These are phyloP conservation scores for Sebastes matsubarae DNA, from an alignment of 2,797 vertebrate species.

Conservation along the genomic window DNA sequence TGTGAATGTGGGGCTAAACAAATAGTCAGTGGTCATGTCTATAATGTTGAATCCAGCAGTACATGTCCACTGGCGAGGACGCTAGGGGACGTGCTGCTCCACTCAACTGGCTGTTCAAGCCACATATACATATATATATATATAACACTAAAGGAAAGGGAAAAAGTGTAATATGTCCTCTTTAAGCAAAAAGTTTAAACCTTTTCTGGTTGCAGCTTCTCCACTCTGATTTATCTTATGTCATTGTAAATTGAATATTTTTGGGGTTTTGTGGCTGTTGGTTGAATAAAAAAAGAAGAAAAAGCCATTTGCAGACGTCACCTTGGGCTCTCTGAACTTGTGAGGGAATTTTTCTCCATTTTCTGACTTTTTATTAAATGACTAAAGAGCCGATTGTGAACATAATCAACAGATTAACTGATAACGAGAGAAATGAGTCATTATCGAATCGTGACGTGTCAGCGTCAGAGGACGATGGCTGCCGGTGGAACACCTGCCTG, in stretches of 20 bases:
- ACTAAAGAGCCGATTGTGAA: background rate
- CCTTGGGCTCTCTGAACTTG: background rate
- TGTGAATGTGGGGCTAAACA: too few relatives aligned
- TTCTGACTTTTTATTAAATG: background rate
- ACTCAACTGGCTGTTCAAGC: too few relatives aligned
- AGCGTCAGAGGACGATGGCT: constrained; percentile 29
- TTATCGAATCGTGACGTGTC: constrained; percentile 16
- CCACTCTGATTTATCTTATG: too few relatives aligned
- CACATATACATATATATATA: too few relatives aligned
- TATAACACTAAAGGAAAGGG: too few relatives aligned
- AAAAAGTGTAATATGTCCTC: too few relatives aligned
- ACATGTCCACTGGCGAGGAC: too few relatives aligned
- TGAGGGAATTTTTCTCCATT: background rate
- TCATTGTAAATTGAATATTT: background rate
- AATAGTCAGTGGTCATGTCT: too few relatives aligned
- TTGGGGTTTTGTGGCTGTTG: background rate
- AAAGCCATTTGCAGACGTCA: background rate
- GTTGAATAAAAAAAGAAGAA: background rate
- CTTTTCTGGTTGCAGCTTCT: background rate
- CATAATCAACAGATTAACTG: background rate
- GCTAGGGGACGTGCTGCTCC: too few relatives aligned
- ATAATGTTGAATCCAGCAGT: too few relatives aligned
- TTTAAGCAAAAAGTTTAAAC: too few relatives aligned
- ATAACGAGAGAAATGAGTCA: background rate
- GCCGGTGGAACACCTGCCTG: constrained; percentile 27